Percentiles rank a stretch among this genome's conserved stretches.
Conservation (phyloP, 2,888 invertebrate genomes). For the Tetanocera ferruginea region DNA sequence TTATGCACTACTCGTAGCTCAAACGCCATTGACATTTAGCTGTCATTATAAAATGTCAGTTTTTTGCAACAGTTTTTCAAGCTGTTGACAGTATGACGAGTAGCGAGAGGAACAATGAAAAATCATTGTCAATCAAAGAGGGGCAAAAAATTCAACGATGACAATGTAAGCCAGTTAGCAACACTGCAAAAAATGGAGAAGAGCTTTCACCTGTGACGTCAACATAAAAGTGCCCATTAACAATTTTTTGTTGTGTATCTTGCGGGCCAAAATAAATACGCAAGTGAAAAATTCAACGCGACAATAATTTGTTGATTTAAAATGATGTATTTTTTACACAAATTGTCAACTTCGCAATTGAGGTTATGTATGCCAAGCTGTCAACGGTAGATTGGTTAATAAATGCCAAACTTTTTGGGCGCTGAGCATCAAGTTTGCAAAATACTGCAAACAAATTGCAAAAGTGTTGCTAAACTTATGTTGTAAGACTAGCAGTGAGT, state of each 20-base stretch:
- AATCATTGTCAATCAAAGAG: slow-evolving; percentile 9
- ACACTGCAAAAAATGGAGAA: background rate
- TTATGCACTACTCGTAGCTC: background rate
- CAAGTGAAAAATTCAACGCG: background rate
- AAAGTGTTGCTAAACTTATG: background rate
- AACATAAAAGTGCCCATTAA: background rate
- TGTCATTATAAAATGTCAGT: slow-evolving; percentile 24
- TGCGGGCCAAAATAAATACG: background rate
- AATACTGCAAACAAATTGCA: background rate
- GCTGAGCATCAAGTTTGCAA: background rate
- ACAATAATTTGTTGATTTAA: background rate
- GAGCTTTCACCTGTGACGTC: slow-evolving; percentile 9
- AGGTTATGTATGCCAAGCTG: background rate
- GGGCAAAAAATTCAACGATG: background rate
- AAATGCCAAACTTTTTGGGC: no score
- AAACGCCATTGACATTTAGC: slow-evolving; percentile 21
- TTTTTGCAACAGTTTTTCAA: background rate
- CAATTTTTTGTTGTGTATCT: background rate
- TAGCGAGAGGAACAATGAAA: background rate
- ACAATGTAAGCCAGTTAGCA: background rate
- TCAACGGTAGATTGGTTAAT: no score
- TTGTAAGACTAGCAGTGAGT: no score
- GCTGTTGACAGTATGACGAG: background rate
- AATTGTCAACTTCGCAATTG: background rate
- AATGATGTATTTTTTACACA: background rate